These are phyloP conservation scores for Colossoma macropomum DNA, from an alignment of 2,113 vertebrate species.

Conservation along the genomic window DNA sequence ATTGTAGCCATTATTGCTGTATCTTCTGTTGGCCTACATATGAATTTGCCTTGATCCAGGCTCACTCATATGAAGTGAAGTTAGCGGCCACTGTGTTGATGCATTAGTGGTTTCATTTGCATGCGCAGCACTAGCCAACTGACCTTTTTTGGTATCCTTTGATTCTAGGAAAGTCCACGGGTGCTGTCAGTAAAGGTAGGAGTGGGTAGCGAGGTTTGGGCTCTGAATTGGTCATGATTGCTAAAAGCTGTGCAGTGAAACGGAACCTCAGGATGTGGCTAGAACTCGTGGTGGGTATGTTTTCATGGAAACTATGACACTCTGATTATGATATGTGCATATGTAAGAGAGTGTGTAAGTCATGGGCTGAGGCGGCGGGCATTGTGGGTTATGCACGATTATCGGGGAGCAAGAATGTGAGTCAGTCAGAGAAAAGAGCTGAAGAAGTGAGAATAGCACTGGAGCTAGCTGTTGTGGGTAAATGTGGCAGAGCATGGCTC, in stretches of 20 bases:
- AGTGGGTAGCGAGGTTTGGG: conserved; percentile 28
- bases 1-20: neutral
- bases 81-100: neutral
- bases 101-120: conserved; percentile 1
- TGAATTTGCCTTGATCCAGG: neutral
- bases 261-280: conserved; percentile 55
- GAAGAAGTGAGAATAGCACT: conserved; percentile 27
- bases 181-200: conserved; percentile 22
- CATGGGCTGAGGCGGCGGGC: conserved; percentile 26
- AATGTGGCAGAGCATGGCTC: neutral
- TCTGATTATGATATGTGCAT: conserved; percentile 55
- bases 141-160: conserved; percentile 13
- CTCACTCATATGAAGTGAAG: neutral
- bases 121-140: neutral
- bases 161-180: conserved; percentile 1
- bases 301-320: conserved; percentile 62
- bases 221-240: conserved; percentile 39
- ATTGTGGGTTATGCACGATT: conserved; percentile 52
- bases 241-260: conserved; percentile 47
- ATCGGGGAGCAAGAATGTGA: conserved; percentile 46
- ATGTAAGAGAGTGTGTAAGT: conserved; percentile 51
- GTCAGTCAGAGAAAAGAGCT: conserved; percentile 34
- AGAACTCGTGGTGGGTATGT: conserved; percentile 51
- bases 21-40: neutral
- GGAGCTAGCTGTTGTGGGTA: conserved; percentile 1